Evolutionary conservation across 2,888 invertebrate genomes (phyloP).

Genomic region (Ceratothoa steindachneri): DNA sequence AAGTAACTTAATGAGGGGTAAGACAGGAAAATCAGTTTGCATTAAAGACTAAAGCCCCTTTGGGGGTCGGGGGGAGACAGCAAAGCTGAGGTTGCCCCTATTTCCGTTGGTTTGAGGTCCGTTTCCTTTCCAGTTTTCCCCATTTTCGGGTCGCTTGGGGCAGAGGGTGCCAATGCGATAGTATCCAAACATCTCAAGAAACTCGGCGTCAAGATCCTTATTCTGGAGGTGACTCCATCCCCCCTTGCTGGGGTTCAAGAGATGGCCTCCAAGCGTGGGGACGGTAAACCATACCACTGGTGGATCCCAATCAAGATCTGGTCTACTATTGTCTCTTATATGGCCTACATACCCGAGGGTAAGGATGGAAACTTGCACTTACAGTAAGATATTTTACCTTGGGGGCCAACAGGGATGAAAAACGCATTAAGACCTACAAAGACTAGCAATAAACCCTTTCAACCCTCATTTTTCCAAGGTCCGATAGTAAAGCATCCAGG

Average conservation of each 20-base stretch:
- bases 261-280: conserved; percentile 41
- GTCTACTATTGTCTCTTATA: conserved; percentile 42
- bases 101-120: no score
- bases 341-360: conserved; percentile 45
- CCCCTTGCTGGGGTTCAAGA: conserved; percentile 26
- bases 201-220: conserved; percentile 36
- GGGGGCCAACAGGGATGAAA: not conserved
- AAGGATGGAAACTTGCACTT: no score
- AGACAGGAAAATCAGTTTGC: no score
- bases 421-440: not conserved
- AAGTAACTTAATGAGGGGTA: no score
- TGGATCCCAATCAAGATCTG: conserved; percentile 29
- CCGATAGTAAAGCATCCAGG: no score
- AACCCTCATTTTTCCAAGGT: no score
- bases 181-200: conserved; percentile 34
- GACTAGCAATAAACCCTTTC: no score
- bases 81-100: no score
- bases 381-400: no score
- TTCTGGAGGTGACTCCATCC: conserved; percentile 32
- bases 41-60: no score
- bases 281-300: conserved; percentile 43
- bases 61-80: no score
- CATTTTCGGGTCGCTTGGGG: conserved; percentile 34
- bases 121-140: conserved; percentile 28
- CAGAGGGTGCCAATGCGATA: conserved; percentile 26